Percentiles rank a stretch among this genome's conserved stretches.
These are phyloP conservation scores for Pectinophora gossypiella DNA, from an alignment of 1,140 invertebrate genomes.

Conservation along the genomic window DNA sequence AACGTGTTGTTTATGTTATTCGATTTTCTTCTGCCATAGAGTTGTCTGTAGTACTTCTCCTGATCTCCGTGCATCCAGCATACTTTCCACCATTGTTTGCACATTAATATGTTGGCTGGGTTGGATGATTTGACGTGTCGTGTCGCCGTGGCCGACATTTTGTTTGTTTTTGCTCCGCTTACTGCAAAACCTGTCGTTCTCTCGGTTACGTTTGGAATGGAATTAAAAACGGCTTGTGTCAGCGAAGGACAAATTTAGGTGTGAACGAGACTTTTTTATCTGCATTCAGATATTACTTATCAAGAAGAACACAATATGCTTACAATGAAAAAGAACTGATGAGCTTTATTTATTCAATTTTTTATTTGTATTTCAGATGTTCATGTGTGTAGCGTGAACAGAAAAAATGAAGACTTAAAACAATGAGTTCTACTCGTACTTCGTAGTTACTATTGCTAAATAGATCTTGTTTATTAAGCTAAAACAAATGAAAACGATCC, in stretches of 20 bases:
- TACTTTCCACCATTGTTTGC: conserved; percentile 91
- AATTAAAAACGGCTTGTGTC: not conserved
- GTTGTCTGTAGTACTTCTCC: conserved; percentile 87
- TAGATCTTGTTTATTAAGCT: too few relatives aligned
- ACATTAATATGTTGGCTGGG: conserved; percentile 84
- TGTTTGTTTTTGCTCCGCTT: conserved; percentile 4
- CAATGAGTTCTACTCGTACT: too few relatives aligned
- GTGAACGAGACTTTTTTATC: not conserved
- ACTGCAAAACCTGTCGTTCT: not conserved
- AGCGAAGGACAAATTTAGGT: not conserved
- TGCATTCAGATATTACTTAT: not conserved
- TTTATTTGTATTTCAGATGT: too few relatives aligned
- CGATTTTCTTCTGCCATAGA: conserved; percentile 81
- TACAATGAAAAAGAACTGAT: too few relatives aligned
- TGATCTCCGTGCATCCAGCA: conserved; percentile 91
- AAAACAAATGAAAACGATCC: too few relatives aligned
- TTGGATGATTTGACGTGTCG: conserved; percentile 71
- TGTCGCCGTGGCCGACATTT: conserved; percentile 69
- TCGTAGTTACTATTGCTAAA: too few relatives aligned
- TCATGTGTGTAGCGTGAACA: too few relatives aligned
- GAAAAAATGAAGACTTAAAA: too few relatives aligned
- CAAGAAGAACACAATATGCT: too few relatives aligned
- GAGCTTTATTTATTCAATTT: too few relatives aligned
- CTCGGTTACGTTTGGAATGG: not conserved
- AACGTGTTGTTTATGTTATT: conserved; percentile 52